These are phyloP conservation scores for Temnothorax ravouxi DNA, from an alignment of 2,888 invertebrate genomes.

Conservation along the genomic window DNA sequence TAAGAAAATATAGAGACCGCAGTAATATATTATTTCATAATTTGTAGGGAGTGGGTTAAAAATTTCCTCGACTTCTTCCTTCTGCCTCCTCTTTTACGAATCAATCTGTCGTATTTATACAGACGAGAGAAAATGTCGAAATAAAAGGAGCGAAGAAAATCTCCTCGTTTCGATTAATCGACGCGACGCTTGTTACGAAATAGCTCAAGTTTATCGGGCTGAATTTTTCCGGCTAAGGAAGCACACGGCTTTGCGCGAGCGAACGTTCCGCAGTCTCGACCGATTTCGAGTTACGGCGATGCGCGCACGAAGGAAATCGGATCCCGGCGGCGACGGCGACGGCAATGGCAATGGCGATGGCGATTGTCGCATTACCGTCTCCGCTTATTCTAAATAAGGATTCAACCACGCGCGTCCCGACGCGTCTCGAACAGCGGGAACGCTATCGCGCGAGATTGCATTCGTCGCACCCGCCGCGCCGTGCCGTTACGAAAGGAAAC, in stretches of 20 bases:
- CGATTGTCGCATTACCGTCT: constrained; percentile 26
- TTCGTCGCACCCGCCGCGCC: constrained; percentile 20
- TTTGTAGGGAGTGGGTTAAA: not conserved
- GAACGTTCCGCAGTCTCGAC: constrained; percentile 11
- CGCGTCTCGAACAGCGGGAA: constrained; percentile 32
- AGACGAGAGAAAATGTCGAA: not conserved
- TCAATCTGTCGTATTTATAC: not conserved
- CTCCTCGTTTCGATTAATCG: constrained; percentile 27
- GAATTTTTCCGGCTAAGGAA: constrained; percentile 27
- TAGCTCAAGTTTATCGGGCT: constrained; percentile 20
- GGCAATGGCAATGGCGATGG: constrained; percentile 17
- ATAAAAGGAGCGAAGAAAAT: not conserved
- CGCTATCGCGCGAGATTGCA: constrained; percentile 48
- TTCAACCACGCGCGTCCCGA: constrained; percentile 27
- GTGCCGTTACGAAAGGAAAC: constrained; percentile 12
- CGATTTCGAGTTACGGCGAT: constrained; percentile 42
- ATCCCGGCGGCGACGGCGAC: not conserved
- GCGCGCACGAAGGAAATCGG: constrained; percentile 17
- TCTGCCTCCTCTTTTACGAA: not conserved
- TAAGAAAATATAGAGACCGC: not conserved
- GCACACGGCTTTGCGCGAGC: constrained; percentile 5
- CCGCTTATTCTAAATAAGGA: constrained; percentile 53
- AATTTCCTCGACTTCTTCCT: not conserved
- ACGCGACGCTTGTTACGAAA: constrained; percentile 11
- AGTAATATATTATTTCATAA: not conserved